Evolutionary conservation across 2,797 vertebrate genomes (phyloP).

Genomic region (Sebastes itinus): DNA sequence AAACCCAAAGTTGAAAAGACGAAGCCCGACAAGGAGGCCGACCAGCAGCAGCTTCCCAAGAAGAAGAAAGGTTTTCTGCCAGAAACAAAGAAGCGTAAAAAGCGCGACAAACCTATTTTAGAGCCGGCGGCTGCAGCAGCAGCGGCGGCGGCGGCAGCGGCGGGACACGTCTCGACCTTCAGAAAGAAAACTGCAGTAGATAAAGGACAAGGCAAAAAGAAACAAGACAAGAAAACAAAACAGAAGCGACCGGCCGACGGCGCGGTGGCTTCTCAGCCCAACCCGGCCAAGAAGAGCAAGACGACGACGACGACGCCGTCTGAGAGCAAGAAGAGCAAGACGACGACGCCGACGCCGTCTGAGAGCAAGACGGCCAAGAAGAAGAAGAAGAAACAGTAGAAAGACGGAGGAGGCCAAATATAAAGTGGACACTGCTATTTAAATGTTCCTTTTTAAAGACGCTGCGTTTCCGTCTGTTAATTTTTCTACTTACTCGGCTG

Average conservation of each 20-base stretch:
- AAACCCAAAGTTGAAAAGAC: conserved; percentile 88
- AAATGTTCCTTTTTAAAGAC: conserved; percentile 37
- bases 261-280: conserved; percentile 33
- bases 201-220: conserved; percentile 67
- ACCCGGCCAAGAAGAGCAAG: conserved; percentile 81
- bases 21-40: conserved; percentile 41
- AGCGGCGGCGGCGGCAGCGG: background rate
- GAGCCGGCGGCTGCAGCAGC: conserved; percentile 12
- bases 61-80: conserved; percentile 94
- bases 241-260: conserved; percentile 51
- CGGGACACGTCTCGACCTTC: background rate
- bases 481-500: background rate
- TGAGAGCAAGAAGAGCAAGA: conserved; percentile 80
- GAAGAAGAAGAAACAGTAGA: conserved; percentile 73
- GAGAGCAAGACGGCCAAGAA: conserved; percentile 24
- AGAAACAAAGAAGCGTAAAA: conserved; percentile 91
- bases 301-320: conserved; percentile 11
- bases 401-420: conserved; percentile 27
- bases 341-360: background rate
- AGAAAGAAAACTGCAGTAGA: conserved; percentile 10
- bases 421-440: conserved; percentile 36
- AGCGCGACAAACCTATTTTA: conserved; percentile 75
- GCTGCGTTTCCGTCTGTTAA: background rate
- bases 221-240: conserved; percentile 70
- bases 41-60: conserved; percentile 34